phyloP scores from a whole-genome alignment of 2,113 vertebrate species.

The Ancistrus triradiatus region DNA sequence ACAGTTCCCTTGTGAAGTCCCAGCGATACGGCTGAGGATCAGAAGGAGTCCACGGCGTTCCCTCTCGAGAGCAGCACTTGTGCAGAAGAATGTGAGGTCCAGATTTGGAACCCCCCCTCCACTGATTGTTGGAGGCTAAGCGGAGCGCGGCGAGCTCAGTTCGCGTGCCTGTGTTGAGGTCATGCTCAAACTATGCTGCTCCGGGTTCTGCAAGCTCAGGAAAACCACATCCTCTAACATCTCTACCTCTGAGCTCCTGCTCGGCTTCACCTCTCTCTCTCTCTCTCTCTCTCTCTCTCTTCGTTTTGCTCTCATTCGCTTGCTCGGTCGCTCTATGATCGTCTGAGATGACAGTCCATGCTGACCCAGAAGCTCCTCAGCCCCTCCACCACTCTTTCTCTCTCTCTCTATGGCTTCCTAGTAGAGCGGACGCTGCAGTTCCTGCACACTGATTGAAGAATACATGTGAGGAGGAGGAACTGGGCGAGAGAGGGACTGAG shows the following conservation, averaged over 20 bases:
- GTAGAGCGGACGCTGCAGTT: constrained; percentile 59
- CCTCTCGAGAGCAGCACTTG: too few relatives aligned
- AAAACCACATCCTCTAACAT: constrained; percentile 78
- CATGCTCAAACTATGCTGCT: constrained; percentile 71
- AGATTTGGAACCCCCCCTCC: too few relatives aligned
- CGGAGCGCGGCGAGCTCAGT: constrained; percentile 45
- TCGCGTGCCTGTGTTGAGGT: constrained; percentile 63
- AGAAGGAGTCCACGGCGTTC: too few relatives aligned
- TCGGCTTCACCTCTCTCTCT: constrained; percentile 37
- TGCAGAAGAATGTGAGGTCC: too few relatives aligned
- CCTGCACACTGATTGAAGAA: constrained; percentile 68
- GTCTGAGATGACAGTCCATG: too few relatives aligned
- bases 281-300: constrained; percentile 11
- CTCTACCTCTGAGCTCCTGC: constrained; percentile 59
- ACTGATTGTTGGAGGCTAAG: constrained; percentile 23
- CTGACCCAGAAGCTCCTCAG: background rate
- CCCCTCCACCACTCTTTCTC: constrained; percentile 26
- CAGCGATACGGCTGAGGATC: background rate
- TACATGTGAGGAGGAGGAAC: constrained; percentile 56
- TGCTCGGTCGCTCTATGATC: constrained; percentile 40
- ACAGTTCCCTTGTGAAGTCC: constrained; percentile 12
- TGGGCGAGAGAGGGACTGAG: constrained; percentile 10
- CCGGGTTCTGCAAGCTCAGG: constrained; percentile 71
- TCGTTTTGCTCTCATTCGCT: constrained; percentile 15
- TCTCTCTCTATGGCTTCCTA: constrained; percentile 30